These are phyloP conservation scores for Cotesia congregata DNA, from an alignment of 2,888 invertebrate genomes.

Conservation along the genomic window DNA sequence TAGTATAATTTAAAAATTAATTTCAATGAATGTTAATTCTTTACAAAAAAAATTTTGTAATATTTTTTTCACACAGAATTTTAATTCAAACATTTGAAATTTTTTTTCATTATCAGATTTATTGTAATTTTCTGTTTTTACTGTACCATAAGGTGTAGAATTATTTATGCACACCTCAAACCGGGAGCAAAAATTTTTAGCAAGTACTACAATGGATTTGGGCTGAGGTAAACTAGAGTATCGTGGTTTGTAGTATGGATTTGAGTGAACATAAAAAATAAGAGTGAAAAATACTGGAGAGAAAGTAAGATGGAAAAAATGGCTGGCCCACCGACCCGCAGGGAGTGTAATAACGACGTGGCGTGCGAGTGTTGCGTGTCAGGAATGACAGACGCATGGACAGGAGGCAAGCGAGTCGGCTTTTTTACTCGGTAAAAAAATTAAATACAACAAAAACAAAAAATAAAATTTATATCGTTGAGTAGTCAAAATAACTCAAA, in stretches of 20 bases:
- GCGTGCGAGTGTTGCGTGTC: slow-evolving; percentile 65
- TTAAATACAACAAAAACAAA: slow-evolving; percentile 29
- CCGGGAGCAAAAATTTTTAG: too few relatives aligned
- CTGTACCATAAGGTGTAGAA: too few relatives aligned
- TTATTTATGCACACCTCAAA: too few relatives aligned
- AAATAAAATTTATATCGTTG: slow-evolving; percentile 23
- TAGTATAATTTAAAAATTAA: too few relatives aligned
- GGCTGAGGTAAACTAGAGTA: too few relatives aligned
- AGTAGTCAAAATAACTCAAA: not conserved
- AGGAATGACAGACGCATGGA: slow-evolving; percentile 64
- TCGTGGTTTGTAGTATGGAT: not conserved
- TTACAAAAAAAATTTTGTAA: too few relatives aligned
- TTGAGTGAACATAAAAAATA: not conserved
- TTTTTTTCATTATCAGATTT: too few relatives aligned
- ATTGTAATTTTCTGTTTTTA: too few relatives aligned
- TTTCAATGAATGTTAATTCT: too few relatives aligned
- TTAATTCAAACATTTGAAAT: too few relatives aligned
- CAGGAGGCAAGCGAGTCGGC: slow-evolving; percentile 63
- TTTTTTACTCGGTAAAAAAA: slow-evolving; percentile 11
- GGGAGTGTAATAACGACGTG: slow-evolving; percentile 60
- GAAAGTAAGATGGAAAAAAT: slow-evolving; percentile 24
- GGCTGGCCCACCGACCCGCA: slow-evolving; percentile 49
- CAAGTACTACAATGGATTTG: too few relatives aligned
- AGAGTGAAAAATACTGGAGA: not conserved
- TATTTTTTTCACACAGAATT: too few relatives aligned